Base-by-base conservation (phyloP, 2,888 invertebrate species). In the Dolichopus griseipennis region DNA sequence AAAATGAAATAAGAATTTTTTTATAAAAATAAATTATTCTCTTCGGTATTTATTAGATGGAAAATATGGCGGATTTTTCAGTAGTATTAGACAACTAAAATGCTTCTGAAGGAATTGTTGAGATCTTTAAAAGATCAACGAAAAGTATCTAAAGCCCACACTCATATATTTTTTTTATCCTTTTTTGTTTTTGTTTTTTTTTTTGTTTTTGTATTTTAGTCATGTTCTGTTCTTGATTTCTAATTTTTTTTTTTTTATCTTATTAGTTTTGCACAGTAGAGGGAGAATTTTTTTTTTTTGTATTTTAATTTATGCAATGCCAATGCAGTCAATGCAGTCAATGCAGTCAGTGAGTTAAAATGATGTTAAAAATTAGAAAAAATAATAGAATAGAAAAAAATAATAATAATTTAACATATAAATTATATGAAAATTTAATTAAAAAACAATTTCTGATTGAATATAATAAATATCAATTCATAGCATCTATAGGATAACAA, bases 1-100 rank as follows among this genome's bases (percentile, higher is more conserved):
- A 52, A 18, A 52, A 18, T 18, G 6, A 52, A 52, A 52, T 15
- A 52, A 52, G n/a, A 52, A 52, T 12, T 12, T 18, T 9, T 43
- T 52, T 52, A 52, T 12, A 18, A 52, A 43, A 52, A 52, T 52
- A 52, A 52, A 52, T 52, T 52, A 52, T 52, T 15, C 18, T 52
- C 18, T 52, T 52, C 18, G 18, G 52, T 52, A 52, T 52, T 52
- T 52, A 52, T 52, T 52, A 52, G 52, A 52, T 52, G 52, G n/a
- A 52, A 52, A 52, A 52, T 52, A 52, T 52, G 52, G 52, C 52
- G 52, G 52, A 52, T 52, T 52, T 52, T 52, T 6, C 52, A 52
- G 52, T 52, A 52, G 52, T 52, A 52, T 52, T 52, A 52, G 52
- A 52, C 52, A 27, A 52, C n/a, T 52, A 52, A 52, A 52, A 52